These are phyloP conservation scores for Thinocorus orbignyianus DNA, from an alignment of 2,113 vertebrate species.

Conservation along the genomic window DNA sequence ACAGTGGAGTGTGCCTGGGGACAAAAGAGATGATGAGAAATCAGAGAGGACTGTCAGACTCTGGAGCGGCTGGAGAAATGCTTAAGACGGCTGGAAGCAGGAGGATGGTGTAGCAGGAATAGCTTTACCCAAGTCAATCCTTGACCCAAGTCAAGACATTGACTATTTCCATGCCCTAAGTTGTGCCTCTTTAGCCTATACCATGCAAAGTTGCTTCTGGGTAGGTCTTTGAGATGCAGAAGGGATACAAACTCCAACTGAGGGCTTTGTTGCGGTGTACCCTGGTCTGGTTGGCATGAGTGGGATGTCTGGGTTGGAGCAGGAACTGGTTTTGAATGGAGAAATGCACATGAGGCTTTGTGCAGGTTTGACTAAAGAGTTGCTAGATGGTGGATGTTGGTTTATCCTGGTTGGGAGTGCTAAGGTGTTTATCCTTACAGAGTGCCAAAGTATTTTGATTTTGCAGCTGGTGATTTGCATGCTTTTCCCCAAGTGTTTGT, in stretches of 20 bases:
- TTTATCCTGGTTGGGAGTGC: not conserved
- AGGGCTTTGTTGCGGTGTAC: accelerated
- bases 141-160: not conserved
- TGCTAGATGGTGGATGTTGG: not conserved
- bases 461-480: not conserved
- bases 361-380: not conserved
- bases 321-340: not conserved
- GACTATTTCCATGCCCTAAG: not conserved
- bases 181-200: not conserved
- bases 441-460: not conserved
- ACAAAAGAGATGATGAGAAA: not conserved
- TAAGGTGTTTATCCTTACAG: not conserved
- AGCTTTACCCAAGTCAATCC: not conserved
- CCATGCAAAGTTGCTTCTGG: not conserved
- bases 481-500: not conserved
- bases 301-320: not conserved
- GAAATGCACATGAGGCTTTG: not conserved
- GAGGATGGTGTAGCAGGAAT: not conserved
- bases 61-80: not conserved
- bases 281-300: not conserved
- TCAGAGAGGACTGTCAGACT: not conserved
- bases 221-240: not conserved
- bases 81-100: not conserved
- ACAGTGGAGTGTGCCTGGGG: not conserved
- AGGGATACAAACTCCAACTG: not conserved